Percentiles rank a stretch among this genome's conserved stretches.
These are phyloP conservation scores for Drosophila borealis DNA, from an alignment of 2,888 invertebrate genomes.

Conservation along the genomic window DNA sequence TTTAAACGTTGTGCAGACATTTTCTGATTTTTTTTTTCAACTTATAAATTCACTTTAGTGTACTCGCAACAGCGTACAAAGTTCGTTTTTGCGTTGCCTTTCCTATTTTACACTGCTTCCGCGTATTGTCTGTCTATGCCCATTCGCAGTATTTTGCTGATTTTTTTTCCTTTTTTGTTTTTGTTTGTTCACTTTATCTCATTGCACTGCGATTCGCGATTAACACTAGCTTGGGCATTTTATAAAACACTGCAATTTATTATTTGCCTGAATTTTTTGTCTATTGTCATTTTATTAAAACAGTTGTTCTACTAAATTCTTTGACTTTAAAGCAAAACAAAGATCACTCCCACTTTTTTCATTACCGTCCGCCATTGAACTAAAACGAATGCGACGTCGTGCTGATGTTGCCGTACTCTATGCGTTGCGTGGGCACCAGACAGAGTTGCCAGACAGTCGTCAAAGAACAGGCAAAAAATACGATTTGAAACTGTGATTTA, in stretches of 20 bases:
- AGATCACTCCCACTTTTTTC: constrained; percentile 68
- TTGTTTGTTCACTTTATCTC: constrained; percentile 44
- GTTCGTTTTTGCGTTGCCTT: constrained; percentile 60
- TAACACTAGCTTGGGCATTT: constrained; percentile 45
- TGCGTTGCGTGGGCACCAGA: not conserved
- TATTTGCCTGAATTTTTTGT: constrained; percentile 27
- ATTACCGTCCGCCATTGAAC: constrained; percentile 63
- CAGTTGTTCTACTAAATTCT: constrained; percentile 22
- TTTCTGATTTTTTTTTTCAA: constrained; percentile 37
- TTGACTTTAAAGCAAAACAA: constrained; percentile 38
- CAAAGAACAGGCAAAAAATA: not conserved
- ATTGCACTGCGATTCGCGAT: constrained; percentile 12
- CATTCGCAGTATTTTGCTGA: constrained; percentile 44
- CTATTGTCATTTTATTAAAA: constrained; percentile 3
- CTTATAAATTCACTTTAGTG: constrained; percentile 12
- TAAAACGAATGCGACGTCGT: constrained; percentile 38
- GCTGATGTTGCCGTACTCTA: constrained; percentile 52
- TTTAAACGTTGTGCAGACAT: constrained; percentile 83
- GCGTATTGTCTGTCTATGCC: constrained; percentile 48
- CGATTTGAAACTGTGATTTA: not conserved
- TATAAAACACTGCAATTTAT: constrained; percentile 44
- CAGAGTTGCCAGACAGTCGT: constrained; percentile 27
- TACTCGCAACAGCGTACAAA: constrained; percentile 58
- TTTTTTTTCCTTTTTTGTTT: constrained; percentile 40
- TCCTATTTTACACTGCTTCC: constrained; percentile 61